Conservation (phyloP, 1,140 invertebrate species). For the Cydia amplana region DNA sequence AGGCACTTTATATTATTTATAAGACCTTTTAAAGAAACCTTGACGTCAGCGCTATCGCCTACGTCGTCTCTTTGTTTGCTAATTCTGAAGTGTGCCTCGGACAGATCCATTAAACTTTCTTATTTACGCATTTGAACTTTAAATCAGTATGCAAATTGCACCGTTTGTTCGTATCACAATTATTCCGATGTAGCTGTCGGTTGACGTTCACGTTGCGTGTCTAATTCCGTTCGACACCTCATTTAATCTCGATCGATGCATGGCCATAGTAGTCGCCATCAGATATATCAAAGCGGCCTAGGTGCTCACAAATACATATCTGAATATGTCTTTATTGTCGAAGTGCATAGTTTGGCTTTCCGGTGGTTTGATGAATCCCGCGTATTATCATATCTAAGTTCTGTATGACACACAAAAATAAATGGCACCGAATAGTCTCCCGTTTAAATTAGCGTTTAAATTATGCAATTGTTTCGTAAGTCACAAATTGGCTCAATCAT, state of each 20-base stretch:
- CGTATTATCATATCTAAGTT: too few species aligned
- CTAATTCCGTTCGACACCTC: neutral
- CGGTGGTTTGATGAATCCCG: too few species aligned
- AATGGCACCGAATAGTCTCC: neutral
- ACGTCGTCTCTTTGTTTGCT: conserved; percentile 15
- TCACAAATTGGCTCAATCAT: conserved; percentile 33
- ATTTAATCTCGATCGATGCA: neutral
- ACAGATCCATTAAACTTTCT: conserved; percentile 10
- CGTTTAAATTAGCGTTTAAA: conserved; percentile 1
- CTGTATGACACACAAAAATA: too few species aligned
- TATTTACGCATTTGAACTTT: conserved; percentile 2
- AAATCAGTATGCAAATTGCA: conserved; percentile 6
- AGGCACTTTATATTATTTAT: neutral
- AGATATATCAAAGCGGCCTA: neutral
- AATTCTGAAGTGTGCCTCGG: conserved; percentile 16
- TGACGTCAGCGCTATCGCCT: conserved; percentile 7
- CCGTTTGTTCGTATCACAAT: neutral
- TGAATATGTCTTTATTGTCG: too few species aligned
- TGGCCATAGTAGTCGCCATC: neutral
- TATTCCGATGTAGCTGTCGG: neutral
- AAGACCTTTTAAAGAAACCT: neutral
- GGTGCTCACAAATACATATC: neutral
- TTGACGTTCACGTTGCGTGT: neutral
- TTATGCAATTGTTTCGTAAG: conserved; percentile 32
- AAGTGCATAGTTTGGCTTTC: too few species aligned